Evolutionary conservation across 2,888 invertebrate genomes (phyloP).

Genomic region (Torymus auratus): DNA sequence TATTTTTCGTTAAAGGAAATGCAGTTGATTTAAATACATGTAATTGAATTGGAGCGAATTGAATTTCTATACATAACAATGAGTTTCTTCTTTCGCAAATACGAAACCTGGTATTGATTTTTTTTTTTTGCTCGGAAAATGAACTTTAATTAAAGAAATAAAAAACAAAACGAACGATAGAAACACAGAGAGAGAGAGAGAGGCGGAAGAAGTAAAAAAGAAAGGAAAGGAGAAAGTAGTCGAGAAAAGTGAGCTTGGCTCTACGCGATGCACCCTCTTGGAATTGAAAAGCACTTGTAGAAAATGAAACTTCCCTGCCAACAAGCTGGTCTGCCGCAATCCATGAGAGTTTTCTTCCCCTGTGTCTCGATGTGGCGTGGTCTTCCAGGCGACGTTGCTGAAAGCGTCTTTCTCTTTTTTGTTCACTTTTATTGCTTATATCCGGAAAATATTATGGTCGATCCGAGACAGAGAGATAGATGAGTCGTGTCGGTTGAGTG

Average conservation of each 20-base stretch:
- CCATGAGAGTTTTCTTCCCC: constrained; percentile 73
- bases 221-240: constrained; percentile 28
- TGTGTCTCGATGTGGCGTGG: constrained; percentile 72
- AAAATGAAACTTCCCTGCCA: constrained; percentile 77
- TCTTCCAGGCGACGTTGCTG: constrained; percentile 74
- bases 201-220: constrained; percentile 24
- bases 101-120: constrained; percentile 26
- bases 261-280: constrained; percentile 73
- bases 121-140: constrained; percentile 29
- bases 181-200: constrained; percentile 18
- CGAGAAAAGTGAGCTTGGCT: constrained; percentile 41
- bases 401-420: constrained; percentile 69
- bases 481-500: constrained; percentile 61
- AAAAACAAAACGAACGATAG: constrained; percentile 10
- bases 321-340: constrained; percentile 77
- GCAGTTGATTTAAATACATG: constrained; percentile 16
- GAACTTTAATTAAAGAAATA: constrained; percentile 51
- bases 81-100: constrained; percentile 12
- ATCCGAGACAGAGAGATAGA: constrained; percentile 54
- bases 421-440: constrained; percentile 33
- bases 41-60: constrained; percentile 22
- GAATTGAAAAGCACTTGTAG: constrained; percentile 76
- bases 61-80: constrained; percentile 42
- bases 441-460: constrained; percentile 60
- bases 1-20: constrained; percentile 11